Conservation (phyloP, 2,888 invertebrate species). For the Bruchidius siliquastri region DNA sequence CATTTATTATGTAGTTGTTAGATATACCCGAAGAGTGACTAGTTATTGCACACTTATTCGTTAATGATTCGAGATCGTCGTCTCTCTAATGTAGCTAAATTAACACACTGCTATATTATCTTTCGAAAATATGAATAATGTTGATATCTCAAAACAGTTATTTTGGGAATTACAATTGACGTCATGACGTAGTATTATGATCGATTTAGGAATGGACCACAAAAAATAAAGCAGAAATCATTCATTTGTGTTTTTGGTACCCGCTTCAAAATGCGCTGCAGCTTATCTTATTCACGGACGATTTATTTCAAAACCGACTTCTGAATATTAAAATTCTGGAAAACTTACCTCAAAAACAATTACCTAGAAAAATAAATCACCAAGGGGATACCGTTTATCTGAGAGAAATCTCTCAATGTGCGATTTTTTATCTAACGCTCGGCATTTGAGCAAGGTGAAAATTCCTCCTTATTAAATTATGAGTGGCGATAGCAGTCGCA, state of each 20-base stretch:
- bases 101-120: too few species aligned
- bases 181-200: too few species aligned
- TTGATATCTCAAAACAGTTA: too few species aligned
- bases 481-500: not conserved
- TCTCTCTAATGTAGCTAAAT: too few species aligned
- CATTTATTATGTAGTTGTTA: too few species aligned
- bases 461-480: slow-evolving; percentile 26
- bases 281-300: not conserved
- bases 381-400: not conserved
- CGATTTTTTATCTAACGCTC: slow-evolving; percentile 17
- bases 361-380: not conserved
- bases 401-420: not conserved
- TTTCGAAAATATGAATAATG: too few species aligned
- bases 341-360: not conserved
- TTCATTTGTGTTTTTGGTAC: not conserved
- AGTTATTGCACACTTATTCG: too few species aligned
- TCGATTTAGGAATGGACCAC: too few species aligned
- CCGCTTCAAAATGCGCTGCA: not conserved
- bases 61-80: too few species aligned
- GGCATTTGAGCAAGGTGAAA: slow-evolving; percentile 24
- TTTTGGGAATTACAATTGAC: too few species aligned
- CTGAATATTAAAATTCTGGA: not conserved
- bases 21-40: too few species aligned
- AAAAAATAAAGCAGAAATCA: not conserved
- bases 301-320: not conserved